phyloP scores from a whole-genome alignment of 2,113 vertebrate species.

The Falcunculus frontatus region DNA sequence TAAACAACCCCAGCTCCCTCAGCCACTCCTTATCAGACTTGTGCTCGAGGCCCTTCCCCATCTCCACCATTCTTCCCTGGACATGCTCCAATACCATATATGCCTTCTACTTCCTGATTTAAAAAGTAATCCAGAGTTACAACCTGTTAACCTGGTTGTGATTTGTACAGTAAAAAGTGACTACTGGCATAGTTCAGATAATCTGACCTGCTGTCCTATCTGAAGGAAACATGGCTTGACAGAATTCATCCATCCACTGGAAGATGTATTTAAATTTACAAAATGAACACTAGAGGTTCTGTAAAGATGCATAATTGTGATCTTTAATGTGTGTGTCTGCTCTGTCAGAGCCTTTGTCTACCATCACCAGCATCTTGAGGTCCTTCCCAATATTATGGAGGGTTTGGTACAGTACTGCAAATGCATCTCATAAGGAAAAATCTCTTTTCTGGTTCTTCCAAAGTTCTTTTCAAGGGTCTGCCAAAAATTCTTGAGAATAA shows the following conservation, averaged over 20 bases:
- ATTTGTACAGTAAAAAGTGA: neutral
- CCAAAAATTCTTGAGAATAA: neutral
- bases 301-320: neutral
- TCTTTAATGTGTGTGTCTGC: neutral
- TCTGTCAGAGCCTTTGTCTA: neutral
- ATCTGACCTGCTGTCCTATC: neutral
- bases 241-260: neutral
- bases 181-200: neutral
- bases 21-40: neutral
- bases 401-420: neutral
- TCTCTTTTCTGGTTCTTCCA: neutral
- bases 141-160: neutral
- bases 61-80: neutral
- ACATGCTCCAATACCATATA: neutral
- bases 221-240: neutral
- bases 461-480: neutral
- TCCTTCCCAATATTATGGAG: neutral
- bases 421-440: neutral
- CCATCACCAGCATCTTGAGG: neutral
- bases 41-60: neutral
- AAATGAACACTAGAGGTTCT: neutral
- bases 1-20: neutral
- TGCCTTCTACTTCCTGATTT: neutral
- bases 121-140: neutral
- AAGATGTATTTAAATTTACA: neutral